phyloP scores from a whole-genome alignment of 1,140 invertebrate species.

The Atta colombica region DNA sequence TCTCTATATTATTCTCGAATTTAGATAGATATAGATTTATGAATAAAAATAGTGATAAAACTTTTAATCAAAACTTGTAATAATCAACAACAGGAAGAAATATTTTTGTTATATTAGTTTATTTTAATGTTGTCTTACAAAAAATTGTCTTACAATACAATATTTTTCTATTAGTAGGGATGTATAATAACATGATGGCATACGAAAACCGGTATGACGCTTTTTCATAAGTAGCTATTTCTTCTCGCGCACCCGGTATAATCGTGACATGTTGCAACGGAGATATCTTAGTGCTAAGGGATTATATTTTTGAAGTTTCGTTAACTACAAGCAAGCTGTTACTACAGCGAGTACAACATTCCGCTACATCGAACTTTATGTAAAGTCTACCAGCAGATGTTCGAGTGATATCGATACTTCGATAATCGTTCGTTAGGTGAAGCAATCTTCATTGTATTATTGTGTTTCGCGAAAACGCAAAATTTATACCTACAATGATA shows the following conservation, averaged over 20 bases:
- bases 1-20: neutral
- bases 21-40: neutral
- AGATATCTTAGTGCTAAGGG: constrained; percentile 7
- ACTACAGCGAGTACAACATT: constrained; percentile 29
- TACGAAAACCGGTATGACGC: constrained; percentile 50
- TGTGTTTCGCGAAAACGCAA: neutral
- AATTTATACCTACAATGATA: neutral
- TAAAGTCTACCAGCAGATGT: constrained; percentile 32
- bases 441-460: neutral
- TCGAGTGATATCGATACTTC: constrained; percentile 9
- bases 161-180: neutral
- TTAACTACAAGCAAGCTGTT: constrained; percentile 35
- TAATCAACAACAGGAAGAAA: neutral
- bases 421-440: neutral
- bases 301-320: constrained; percentile 57
- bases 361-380: constrained; percentile 33
- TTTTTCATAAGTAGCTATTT: constrained; percentile 46
- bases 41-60: neutral
- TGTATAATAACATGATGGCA: constrained; percentile 28
- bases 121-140: neutral
- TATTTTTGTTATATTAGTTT: neutral
- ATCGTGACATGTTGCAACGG: constrained; percentile 47
- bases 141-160: constrained; percentile 24
- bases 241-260: constrained; percentile 50
- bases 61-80: neutral